Conservation (phyloP, 2,797 vertebrate species). For the Gastrophryne carolinensis region DNA sequence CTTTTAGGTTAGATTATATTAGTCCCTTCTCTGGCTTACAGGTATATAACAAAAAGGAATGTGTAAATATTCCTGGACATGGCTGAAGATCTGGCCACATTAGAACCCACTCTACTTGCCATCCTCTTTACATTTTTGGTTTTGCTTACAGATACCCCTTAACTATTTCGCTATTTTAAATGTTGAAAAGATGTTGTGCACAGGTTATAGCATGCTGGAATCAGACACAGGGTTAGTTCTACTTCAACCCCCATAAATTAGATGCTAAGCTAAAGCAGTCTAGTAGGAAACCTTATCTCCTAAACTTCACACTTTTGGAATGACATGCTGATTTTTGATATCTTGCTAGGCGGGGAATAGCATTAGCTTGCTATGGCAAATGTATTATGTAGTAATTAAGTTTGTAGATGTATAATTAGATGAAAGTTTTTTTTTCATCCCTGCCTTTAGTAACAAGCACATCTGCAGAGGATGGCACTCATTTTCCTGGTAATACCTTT, state of each 20-base stretch:
- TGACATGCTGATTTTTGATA: not conserved
- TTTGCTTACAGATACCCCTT: too few species aligned
- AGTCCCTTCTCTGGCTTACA: too few species aligned
- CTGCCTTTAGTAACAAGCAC: slow-evolving; percentile 10
- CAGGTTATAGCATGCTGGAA: not conserved
- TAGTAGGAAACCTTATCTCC: not conserved
- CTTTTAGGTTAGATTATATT: too few species aligned
- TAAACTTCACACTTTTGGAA: not conserved
- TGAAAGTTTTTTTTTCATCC: not conserved
- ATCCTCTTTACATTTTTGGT: too few species aligned
- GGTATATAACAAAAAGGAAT: too few species aligned
- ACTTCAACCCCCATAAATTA: not conserved
- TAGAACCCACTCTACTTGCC: too few species aligned
- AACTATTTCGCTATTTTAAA: too few species aligned
- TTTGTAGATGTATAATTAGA: not conserved
- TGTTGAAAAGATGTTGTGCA: not conserved
- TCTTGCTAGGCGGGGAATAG: not conserved
- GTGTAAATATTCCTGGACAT: too few species aligned
- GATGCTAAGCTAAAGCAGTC: not conserved
- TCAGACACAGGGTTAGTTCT: not conserved
- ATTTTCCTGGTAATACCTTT: slow-evolving; percentile 14
- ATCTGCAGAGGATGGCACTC: not conserved
- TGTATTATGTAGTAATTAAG: slow-evolving; percentile 33
- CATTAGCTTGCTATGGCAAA: not conserved
- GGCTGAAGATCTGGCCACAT: too few species aligned